Base-by-base conservation (phyloP, 2,888 invertebrate genomes). In the Suillia variegata region DNA sequence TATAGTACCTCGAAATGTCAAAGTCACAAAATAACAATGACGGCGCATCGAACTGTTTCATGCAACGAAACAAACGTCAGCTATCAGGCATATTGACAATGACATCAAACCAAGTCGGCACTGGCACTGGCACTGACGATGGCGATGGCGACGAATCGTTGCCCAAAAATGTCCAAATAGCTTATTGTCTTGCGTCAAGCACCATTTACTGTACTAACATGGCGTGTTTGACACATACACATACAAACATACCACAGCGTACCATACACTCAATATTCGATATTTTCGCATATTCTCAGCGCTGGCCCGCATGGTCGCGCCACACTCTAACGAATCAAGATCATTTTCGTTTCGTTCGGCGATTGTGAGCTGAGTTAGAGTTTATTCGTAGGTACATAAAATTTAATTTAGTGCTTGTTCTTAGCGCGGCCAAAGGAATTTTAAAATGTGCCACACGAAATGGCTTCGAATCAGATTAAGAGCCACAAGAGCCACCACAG, bases 351-450 rank as follows among this genome's bases (percentile, higher is more conserved):
- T n/a, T n/a, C n/a, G 6, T 12, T 31, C 31, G 12, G 6, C 31
- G 12, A 31, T 31, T 31, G 31, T 31, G 31, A 31, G 31, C 31
- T 31, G 31, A 12, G 6, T n/a, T n/a, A n/a, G n/a, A n/a, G n/a
- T n/a, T n/a, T n/a, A n/a, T n/a, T n/a, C n/a, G n/a, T n/a, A n/a
- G n/a, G 12, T 31, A 31, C 31, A 59, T 56, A 54, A 62, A 62
- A 54, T 54, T 62, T 56, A 62, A 62, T 62, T 59, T 59, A 47
- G 31, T 58, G 49, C 45, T 34, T 20, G 53, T 52, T 56, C 58
- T 49, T 31, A 49, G 17, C 12, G 31, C 31, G 12, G 31, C 31
- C n/a, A n/a, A 8, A 38, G 38, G 38, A 38, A 38, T 38, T 38
- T 38, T n/a, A n/a, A n/a, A 38, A n/a, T 38, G 38, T 6, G 31